Evolutionary conservation across 2,797 vertebrate species (phyloP).

Genomic region (Gobionotothen gibberifrons): DNA sequence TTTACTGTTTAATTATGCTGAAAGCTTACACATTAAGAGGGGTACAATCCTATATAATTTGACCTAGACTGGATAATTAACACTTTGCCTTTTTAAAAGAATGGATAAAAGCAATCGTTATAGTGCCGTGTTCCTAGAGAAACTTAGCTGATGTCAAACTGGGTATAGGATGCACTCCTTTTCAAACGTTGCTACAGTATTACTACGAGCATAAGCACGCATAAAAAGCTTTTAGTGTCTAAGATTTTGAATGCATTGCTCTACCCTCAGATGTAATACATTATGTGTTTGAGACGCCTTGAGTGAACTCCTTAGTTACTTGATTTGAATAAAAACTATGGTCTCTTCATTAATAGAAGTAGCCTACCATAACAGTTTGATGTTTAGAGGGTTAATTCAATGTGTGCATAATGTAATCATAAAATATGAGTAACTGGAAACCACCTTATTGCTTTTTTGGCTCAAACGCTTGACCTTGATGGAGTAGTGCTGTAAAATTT

Average conservation of each 20-base stretch:
- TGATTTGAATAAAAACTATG: neutral
- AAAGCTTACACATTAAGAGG: neutral
- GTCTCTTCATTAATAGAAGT: neutral
- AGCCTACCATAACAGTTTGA: neutral
- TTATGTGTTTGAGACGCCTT: neutral
- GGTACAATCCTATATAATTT: neutral
- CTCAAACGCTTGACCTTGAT: constrained; percentile 40
- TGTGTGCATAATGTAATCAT: constrained; percentile 9
- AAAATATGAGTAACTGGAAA: constrained; percentile 2
- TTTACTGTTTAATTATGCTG: neutral
- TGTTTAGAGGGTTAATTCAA: neutral
- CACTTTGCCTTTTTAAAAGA: constrained; percentile 6
- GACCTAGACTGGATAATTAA: neutral
- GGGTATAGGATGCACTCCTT: neutral
- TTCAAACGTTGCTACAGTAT: neutral
- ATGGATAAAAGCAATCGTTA: neutral
- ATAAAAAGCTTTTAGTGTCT: constrained; percentile 3
- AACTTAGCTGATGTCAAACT: neutral
- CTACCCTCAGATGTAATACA: neutral
- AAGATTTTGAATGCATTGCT: constrained; percentile 6
- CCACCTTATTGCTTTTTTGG: neutral
- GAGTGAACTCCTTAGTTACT: neutral
- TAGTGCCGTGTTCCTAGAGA: neutral
- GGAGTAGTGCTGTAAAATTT: constrained; percentile 12
- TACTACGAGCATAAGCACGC: neutral